Evolutionary conservation across 2,113 vertebrate species (phyloP), one percentile per base, ranked within the genome.

Genomic region (Zapornia atra): DNA sequence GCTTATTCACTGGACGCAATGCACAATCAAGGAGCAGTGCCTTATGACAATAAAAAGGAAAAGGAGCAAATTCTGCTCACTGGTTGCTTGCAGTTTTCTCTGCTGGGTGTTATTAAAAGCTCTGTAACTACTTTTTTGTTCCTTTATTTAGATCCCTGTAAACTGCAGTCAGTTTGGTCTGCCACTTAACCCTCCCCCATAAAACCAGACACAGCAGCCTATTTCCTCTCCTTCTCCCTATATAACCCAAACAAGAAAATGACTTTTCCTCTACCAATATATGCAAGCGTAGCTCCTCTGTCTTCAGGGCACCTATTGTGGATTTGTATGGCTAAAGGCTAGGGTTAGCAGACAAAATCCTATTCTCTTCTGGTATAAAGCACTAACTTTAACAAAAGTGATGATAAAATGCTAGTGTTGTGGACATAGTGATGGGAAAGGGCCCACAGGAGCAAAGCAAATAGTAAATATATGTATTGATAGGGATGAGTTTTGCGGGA

Each of bases 221-320:
- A 28, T 94, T 95, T 94, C 89, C 94, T 96, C 51, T 86, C 60
- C 48, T 92, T 33, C 38, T 57, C 66, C 5, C 59, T 31, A 2
- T 56, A 56, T 64, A 95, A 94, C 34, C 72, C 68, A 86, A 94
- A 90, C 64, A 95, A 90, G 68, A 88, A 77, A 89, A 88, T 71
- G 56, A 81, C 51, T 28, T 92, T 94, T 96, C 86, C 81, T 81
- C 56, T 56, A n/a, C 26, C 33, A 11, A 15, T 60, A 16, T 70
- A 26, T 42, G 34, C 38, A 83, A 70, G 66, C 0, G 10, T 6
- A 70, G n/a, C n/a, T 88, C 24, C n/a, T 70, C 79, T 89, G 36
- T 36, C 10, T 92, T 46, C n/a, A 61, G 31, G 61, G 25, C 36
- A 51, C 44, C 44, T 73, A 6, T 20, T 21, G 15, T 57, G 25